Conservation (phyloP, 2,888 invertebrate genomes). For the Plagodis dolabraria region DNA sequence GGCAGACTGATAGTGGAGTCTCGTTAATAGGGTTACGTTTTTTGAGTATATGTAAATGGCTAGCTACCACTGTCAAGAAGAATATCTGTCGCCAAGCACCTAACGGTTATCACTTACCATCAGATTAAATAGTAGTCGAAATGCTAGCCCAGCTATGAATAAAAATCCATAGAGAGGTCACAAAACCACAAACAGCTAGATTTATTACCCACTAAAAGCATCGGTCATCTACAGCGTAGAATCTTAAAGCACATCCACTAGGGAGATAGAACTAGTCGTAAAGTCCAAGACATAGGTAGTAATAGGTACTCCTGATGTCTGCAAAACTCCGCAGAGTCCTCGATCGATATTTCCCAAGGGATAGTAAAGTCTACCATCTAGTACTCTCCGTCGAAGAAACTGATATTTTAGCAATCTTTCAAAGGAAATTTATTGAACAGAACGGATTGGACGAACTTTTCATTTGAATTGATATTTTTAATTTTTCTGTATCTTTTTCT, state of each 20-base stretch:
- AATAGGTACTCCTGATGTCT: conserved; percentile 4
- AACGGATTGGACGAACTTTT: not conserved
- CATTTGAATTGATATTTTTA: too few relatives aligned
- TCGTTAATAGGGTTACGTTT: too few relatives aligned
- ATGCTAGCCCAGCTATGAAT: not conserved
- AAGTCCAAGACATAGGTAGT: conserved; percentile 5
- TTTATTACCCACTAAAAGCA: not conserved
- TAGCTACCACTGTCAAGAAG: too few relatives aligned
- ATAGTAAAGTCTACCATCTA: conserved; percentile 2
- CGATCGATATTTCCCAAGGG: conserved; percentile 8
- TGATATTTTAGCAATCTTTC: conserved; percentile 8
- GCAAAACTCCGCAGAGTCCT: not conserved
- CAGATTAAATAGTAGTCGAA: too few relatives aligned
- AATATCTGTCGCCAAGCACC: too few relatives aligned
- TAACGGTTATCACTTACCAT: too few relatives aligned
- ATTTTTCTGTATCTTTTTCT: too few relatives aligned
- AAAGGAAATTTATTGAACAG: conserved; percentile 6
- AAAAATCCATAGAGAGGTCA: not conserved
- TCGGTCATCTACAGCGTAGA: not conserved
- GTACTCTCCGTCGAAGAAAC: not conserved
- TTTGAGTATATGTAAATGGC: too few relatives aligned
- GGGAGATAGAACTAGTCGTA: conserved; percentile 1
- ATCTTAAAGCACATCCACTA: conserved; percentile 3
- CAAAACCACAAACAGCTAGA: not conserved
- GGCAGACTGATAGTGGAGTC: too few relatives aligned